phyloP scores from a whole-genome alignment of 2,888 invertebrate species.

The Salticus scenicus region DNA sequence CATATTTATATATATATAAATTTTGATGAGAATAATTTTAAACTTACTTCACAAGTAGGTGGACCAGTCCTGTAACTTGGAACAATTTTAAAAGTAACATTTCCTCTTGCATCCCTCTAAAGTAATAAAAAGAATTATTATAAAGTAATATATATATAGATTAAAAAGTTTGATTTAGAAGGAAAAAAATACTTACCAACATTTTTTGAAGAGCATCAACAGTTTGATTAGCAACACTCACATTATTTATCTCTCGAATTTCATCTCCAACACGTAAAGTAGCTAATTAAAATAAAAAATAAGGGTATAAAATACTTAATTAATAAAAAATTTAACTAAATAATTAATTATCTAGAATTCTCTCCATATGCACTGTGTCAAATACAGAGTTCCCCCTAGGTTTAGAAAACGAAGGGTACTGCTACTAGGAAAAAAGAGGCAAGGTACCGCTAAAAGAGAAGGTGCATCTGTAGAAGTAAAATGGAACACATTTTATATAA shows the following conservation, averaged over 20 bases:
- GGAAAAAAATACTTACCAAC: constrained; percentile 83
- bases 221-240: constrained; percentile 95
- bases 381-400: too few species aligned
- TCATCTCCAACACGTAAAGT: constrained; percentile 99
- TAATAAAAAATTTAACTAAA: too few species aligned
- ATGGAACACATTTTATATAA: too few species aligned
- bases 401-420: too few species aligned
- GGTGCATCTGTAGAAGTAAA: too few species aligned
- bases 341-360: too few species aligned
- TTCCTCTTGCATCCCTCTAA: constrained; percentile 70
- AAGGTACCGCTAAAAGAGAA: too few species aligned
- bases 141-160: background rate
- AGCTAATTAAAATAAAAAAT: constrained; percentile 79
- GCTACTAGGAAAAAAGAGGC: too few species aligned
- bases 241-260: constrained; percentile 98
- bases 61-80: constrained; percentile 98
- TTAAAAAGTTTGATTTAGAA: background rate
- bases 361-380: too few species aligned
- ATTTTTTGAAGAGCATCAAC: constrained; percentile 97
- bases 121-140: background rate
- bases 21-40: background rate
- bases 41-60: constrained; percentile 79
- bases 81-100: constrained; percentile 81
- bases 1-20: too few species aligned
- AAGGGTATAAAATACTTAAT: too few species aligned